These are phyloP conservation scores for Diplodus puntazzo DNA, from an alignment of 2,797 vertebrate species.

Conservation along the genomic window DNA sequence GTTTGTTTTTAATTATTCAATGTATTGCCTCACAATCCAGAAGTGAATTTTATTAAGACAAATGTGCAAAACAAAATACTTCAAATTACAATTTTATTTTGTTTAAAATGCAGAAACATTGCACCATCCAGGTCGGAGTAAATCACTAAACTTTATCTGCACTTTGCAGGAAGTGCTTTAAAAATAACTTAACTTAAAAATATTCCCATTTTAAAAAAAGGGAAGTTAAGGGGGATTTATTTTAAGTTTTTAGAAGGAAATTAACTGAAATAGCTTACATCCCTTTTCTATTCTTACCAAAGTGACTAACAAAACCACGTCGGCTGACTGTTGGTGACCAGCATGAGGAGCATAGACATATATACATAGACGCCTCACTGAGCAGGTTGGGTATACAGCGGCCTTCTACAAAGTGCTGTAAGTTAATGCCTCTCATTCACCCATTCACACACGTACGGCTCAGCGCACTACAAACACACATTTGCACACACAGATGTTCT, in stretches of 20 bases:
- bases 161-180: neutral
- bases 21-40: neutral
- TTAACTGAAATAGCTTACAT: neutral
- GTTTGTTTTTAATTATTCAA: neutral
- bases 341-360: no score
- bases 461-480: conserved; percentile 70
- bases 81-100: neutral
- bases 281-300: neutral
- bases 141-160: neutral
- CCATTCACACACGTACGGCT: conserved; percentile 47
- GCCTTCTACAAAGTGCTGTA: no score
- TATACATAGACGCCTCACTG: no score
- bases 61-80: neutral
- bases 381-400: no score
- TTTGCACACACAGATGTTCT: conserved; percentile 65
- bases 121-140: no score
- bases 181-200: neutral
- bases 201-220: neutral
- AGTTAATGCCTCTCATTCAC: no score
- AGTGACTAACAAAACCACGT: no score
- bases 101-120: neutral
- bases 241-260: neutral
- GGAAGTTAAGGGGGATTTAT: neutral
- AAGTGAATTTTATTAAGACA: neutral
- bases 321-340: no score